phyloP scores from a whole-genome alignment of 2,888 invertebrate genomes.

The Volucella bombylans region DNA sequence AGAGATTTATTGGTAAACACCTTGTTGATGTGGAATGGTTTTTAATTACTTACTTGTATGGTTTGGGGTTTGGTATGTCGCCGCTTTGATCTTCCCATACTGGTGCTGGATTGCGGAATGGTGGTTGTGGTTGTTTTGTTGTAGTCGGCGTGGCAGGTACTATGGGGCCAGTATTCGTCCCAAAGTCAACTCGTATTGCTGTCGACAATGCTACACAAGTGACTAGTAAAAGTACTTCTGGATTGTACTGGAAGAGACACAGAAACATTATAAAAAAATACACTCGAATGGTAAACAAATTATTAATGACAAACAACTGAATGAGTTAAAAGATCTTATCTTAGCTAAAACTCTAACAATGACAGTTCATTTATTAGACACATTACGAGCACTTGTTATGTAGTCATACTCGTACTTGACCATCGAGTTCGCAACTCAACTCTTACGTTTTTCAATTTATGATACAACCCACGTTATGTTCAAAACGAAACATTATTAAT shows the following conservation, averaged over 20 bases:
- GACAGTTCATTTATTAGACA: too few species aligned
- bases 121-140: constrained; percentile 83
- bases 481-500: constrained; percentile 21
- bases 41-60: constrained; percentile 84
- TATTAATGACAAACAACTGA: too few species aligned
- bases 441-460: constrained; percentile 46
- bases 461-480: neutral
- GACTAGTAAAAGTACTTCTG: constrained; percentile 79
- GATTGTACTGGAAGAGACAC: constrained; percentile 76
- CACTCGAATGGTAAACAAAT: neutral
- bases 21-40: neutral
- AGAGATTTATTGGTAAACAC: neutral
- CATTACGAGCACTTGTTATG: too few species aligned
- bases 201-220: constrained; percentile 81
- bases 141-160: constrained; percentile 84
- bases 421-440: constrained; percentile 44
- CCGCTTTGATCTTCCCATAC: constrained; percentile 85
- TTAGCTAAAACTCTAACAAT: neutral
- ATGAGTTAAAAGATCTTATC: neutral
- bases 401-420: neutral
- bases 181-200: constrained; percentile 86
- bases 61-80: constrained; percentile 85
- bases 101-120: constrained; percentile 85
- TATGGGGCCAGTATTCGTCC: constrained; percentile 86
- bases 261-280: neutral